Evolutionary conservation across 2,888 invertebrate genomes (phyloP), one percentile per base, ranked within the genome.

Genomic region (Eupithecia dodoneata): DNA sequence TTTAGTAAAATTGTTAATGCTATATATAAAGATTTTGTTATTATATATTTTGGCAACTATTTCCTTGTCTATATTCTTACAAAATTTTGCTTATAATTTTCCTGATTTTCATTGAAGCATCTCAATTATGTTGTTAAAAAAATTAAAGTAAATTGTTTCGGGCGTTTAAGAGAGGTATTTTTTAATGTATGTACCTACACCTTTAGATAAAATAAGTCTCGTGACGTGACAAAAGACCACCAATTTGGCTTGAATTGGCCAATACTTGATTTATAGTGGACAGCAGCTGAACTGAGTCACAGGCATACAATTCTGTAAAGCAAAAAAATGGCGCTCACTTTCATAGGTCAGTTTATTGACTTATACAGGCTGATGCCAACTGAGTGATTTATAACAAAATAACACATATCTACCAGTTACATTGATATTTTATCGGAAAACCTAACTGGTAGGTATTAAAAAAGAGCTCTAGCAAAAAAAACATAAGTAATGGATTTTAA

Each of bases 231-330:
- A 47, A 70, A 70, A 70, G 47, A 49, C 70, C 47, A 49, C 86
- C 85, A 87, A 86, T 89, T 87, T 81, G 85, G 85, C 87, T 87
- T 87, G 87, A 88, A 89, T 88, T 84, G 86, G 82, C 85, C 83
- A 82, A 80, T 76, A 52, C 74, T 82, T 91, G 90, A 93, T 93
- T 92, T 93, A 93, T 91, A 49, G 70, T 70, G 83, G 82, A 69
- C 79, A 86, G 86, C 92, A 91, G 93, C 92, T 92, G 92, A 91
- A 84, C 83, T 66, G 83, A 76, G 12, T 30, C 81, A 79, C 77
- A 82, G 84, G 78, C 79, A 84, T 82, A 83, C 75, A 80, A 78
- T 81, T 80, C 59, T 80, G 81, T 84, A 86, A 87, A 87, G 88
- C 85, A 85, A 83, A 83, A 82, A 88, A 90, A 87, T 81, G 80